These are phyloP conservation scores for Parascotia fuliginaria DNA, from an alignment of 2,888 invertebrate species.

Conservation along the genomic window DNA sequence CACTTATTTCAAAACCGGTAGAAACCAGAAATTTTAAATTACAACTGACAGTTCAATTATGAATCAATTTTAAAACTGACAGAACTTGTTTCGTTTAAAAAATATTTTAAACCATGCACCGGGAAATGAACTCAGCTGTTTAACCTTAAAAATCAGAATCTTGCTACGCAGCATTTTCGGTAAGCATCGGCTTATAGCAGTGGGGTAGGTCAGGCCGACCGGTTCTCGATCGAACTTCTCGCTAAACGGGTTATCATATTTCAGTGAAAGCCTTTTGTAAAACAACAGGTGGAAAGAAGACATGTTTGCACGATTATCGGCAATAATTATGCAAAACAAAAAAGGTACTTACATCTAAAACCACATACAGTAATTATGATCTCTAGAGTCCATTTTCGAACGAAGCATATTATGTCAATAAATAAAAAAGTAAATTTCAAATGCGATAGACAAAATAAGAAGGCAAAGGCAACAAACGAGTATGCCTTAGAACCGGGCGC, in stretches of 20 bases:
- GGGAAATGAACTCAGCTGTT: slow-evolving; percentile 7
- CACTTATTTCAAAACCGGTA: no score
- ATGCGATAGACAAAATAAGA: slow-evolving; percentile 43
- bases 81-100: neutral
- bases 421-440: slow-evolving; percentile 26
- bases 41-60: no score
- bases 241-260: slow-evolving; percentile 34
- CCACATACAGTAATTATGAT: neutral
- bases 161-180: slow-evolving; percentile 12
- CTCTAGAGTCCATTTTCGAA: slow-evolving; percentile 2
- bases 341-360: neutral
- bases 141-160: slow-evolving; percentile 11
- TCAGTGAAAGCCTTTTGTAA: slow-evolving; percentile 40
- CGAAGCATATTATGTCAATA: slow-evolving; percentile 6
- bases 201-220: slow-evolving; percentile 41
- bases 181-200: slow-evolving; percentile 22
- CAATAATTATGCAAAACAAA: neutral
- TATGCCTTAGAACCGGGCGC: slow-evolving; percentile 43
- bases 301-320: neutral
- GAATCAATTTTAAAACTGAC: neutral
- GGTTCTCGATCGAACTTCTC: slow-evolving; percentile 25
- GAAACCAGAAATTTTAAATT: no score
- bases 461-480: slow-evolving; percentile 41
- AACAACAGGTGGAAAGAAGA: slow-evolving; percentile 18
- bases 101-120: neutral